Percentiles rank a stretch among this genome's conserved stretches.
Conservation (phyloP, 2,113 vertebrate species). For the Silurus glanis region DNA sequence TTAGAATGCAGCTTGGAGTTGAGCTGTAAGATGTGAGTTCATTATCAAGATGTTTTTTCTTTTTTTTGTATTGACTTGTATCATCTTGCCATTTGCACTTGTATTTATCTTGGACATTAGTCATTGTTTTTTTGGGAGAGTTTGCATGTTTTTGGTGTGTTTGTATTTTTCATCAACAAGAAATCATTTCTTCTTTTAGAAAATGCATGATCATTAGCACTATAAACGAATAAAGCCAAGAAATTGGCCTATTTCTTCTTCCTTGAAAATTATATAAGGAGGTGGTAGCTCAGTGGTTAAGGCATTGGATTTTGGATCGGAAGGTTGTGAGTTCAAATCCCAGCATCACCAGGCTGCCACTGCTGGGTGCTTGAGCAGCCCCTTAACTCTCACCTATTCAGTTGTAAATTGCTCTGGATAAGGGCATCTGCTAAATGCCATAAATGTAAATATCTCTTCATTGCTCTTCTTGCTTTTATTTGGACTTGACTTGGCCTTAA, state of each 20-base stretch:
- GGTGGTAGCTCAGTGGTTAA: too few species aligned
- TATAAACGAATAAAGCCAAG: neutral
- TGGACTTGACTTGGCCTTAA: neutral
- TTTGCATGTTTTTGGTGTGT: neutral
- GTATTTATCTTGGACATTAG: neutral
- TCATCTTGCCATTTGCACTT: neutral
- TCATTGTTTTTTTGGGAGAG: neutral
- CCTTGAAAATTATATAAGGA: too few species aligned
- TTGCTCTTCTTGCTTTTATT: neutral
- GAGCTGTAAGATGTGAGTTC: neutral
- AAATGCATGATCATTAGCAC: neutral
- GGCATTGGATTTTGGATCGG: too few species aligned
- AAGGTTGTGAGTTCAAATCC: too few species aligned
- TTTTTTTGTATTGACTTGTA: neutral
- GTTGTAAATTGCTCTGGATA: too few species aligned
- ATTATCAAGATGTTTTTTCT: neutral
- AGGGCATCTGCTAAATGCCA: too few species aligned
- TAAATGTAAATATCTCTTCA: too few species aligned
- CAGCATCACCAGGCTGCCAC: too few species aligned
- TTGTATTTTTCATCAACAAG: neutral
- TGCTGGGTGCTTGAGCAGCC: too few species aligned
- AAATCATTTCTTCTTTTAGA: neutral
- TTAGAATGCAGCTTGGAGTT: neutral
- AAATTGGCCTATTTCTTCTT: neutral
- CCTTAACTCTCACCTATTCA: too few species aligned